Evolutionary conservation across 2,113 vertebrate species (phyloP).

Genomic region (Petromus typicus): DNA sequence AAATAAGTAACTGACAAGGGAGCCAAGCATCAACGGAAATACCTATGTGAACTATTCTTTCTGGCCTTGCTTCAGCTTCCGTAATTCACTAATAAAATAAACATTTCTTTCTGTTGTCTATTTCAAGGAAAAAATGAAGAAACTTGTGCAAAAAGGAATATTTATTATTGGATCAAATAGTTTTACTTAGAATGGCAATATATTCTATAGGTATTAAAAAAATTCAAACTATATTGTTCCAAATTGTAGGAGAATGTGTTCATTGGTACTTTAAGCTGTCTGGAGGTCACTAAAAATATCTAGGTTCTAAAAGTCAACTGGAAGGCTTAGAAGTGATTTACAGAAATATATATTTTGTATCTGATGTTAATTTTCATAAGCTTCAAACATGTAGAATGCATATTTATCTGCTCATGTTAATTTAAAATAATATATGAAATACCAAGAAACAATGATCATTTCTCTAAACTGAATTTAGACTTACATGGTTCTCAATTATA

Average conservation of each 20-base stretch:
- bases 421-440: background rate
- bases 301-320: conserved; percentile 1
- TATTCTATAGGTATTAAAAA: conserved; percentile 30
- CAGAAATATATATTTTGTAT: background rate
- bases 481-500: background rate
- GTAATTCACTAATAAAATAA: conserved; percentile 57
- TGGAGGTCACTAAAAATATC: background rate
- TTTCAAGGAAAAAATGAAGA: background rate
- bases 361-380: conserved; percentile 22
- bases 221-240: background rate
- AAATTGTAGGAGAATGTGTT: background rate
- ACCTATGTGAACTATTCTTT: conserved; percentile 59
- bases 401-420: background rate
- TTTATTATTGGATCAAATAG: conserved; percentile 39
- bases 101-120: conserved; percentile 39
- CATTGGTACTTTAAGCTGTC: background rate
- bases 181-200: background rate
- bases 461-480: background rate
- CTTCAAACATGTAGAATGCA: background rate
- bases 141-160: conserved; percentile 4
- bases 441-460: background rate
- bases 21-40: background rate
- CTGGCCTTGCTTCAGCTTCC: conserved; percentile 35
- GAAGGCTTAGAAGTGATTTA: background rate
- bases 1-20: conserved; percentile 57